phyloP scores from a whole-genome alignment of 2,888 invertebrate genomes.

The Myopa tessellatipennis region DNA sequence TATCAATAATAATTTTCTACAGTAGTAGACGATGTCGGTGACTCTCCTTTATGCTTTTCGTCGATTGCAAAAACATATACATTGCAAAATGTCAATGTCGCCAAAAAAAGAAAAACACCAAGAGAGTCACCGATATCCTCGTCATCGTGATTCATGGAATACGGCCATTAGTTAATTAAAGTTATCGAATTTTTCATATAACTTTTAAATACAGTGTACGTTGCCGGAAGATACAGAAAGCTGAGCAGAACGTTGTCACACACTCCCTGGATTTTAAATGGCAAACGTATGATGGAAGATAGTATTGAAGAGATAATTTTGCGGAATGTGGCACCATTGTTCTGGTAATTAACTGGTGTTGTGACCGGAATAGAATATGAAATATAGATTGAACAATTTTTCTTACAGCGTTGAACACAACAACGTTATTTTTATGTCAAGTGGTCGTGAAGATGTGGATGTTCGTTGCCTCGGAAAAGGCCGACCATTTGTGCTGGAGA shows the following conservation, averaged over 20 bases:
- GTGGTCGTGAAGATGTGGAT: conserved; percentile 97
- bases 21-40: too few species aligned
- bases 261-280: conserved; percentile 92
- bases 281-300: conserved; percentile 81
- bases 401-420: conserved; percentile 53
- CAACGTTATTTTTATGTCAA: conserved; percentile 83
- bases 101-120: too few species aligned
- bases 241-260: conserved; percentile 87
- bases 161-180: too few species aligned
- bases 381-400: not conserved
- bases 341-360: conserved; percentile 66
- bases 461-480: conserved; percentile 93
- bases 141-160: too few species aligned
- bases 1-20: too few species aligned
- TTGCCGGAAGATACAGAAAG: conserved; percentile 80
- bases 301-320: conserved; percentile 93
- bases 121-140: too few species aligned
- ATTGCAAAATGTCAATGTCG: too few species aligned
- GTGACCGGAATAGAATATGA: not conserved
- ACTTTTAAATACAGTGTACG: too few species aligned
- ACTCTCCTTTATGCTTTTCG: too few species aligned
- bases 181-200: too few species aligned
- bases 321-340: conserved; percentile 73
- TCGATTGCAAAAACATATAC: too few species aligned
- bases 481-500: conserved; percentile 92